These are phyloP conservation scores for Parasteatoda tepidariorum DNA, from an alignment of 1,140 invertebrate genomes.

Conservation along the genomic window DNA sequence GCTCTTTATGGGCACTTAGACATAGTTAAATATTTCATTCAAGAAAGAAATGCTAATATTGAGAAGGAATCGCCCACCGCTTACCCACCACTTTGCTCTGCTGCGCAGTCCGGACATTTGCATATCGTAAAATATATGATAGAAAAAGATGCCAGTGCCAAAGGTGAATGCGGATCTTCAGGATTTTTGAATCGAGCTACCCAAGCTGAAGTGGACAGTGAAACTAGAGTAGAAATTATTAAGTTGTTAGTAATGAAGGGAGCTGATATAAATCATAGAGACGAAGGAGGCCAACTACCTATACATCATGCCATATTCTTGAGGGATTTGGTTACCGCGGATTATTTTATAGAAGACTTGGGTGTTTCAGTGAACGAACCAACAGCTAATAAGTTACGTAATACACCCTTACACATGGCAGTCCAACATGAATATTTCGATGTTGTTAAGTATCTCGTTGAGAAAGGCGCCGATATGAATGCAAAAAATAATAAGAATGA, in stretches of 20 bases:
- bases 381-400: constrained; percentile 74
- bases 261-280: not conserved
- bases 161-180: too few relatives aligned
- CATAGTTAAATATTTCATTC: not conserved
- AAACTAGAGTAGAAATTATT: constrained; percentile 91
- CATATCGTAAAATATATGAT: constrained; percentile 93
- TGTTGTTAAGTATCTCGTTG: constrained; percentile 94
- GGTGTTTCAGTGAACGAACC: not conserved
- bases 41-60: not conserved
- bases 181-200: constrained; percentile 74
- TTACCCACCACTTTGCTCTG: constrained; percentile 95
- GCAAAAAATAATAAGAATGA: constrained; percentile 91
- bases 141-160: constrained; percentile 76
- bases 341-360: not conserved
- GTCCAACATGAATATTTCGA: constrained; percentile 92
- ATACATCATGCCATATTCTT: not conserved
- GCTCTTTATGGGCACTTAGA: not conserved
- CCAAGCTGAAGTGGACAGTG: too few relatives aligned
- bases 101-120: constrained; percentile 95
- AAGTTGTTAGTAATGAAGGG: constrained; percentile 87
- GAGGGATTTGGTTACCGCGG: not conserved
- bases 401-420: constrained; percentile 90
- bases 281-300: too few relatives aligned
- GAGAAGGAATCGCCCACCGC: not conserved
- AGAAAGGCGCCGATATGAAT: constrained; percentile 95